These are phyloP conservation scores for Hoplostethus atlanticus DNA, from an alignment of 2,797 vertebrate genomes.

Conservation along the genomic window DNA sequence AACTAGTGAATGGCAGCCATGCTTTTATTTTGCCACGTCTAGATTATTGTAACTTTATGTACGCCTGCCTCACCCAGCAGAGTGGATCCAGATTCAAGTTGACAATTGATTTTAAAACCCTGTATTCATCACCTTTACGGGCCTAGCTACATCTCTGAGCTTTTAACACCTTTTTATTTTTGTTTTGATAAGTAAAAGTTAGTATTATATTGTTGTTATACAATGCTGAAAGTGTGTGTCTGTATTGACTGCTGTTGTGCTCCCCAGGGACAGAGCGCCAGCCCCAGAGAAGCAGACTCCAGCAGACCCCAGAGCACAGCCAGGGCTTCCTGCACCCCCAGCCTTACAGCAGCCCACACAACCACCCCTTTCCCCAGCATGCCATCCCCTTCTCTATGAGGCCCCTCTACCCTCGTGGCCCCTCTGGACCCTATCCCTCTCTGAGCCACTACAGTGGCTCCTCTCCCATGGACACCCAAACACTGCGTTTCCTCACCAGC, in stretches of 20 bases:
- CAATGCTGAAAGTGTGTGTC: not conserved
- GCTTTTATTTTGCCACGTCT: no score
- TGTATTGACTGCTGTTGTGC: slow-evolving; percentile 40
- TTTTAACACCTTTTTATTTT: not conserved
- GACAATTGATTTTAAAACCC: no score
- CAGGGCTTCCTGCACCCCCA: slow-evolving; percentile 90
- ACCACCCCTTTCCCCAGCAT: slow-evolving; percentile 86
- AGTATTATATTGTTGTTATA: not conserved
- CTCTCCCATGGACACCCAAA: slow-evolving; percentile 84
- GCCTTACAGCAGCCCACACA: slow-evolving; percentile 84
- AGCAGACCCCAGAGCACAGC: slow-evolving; percentile 86
- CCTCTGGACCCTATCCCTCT: slow-evolving; percentile 80
- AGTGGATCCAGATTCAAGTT: no score
- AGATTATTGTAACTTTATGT: no score
- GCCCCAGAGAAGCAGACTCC: slow-evolving; percentile 79
- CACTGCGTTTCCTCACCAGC: slow-evolving; percentile 85
- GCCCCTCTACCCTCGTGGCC: slow-evolving; percentile 84
- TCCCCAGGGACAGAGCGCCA: slow-evolving; percentile 88
- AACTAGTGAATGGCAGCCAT: no score
- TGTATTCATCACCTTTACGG: no score
- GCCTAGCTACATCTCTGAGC: no score
- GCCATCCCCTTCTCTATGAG: slow-evolving; percentile 85
- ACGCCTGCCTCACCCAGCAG: no score
- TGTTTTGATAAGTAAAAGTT: not conserved
- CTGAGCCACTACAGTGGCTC: slow-evolving; percentile 87